Conservation (phyloP, 2,113 vertebrate genomes). For the Atractosteus spatula region DNA sequence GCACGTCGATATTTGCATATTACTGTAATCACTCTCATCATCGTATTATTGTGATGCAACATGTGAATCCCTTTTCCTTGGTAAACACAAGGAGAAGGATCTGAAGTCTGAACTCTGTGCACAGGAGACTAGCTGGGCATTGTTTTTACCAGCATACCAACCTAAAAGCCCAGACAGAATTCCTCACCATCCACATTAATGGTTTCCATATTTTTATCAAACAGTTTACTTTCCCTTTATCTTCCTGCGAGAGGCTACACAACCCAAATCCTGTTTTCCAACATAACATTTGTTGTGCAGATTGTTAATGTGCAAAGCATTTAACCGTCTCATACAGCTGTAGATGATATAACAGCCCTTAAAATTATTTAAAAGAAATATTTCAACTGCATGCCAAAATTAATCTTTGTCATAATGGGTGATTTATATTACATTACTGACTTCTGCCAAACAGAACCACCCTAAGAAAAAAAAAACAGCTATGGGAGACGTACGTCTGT, state of each 20-base stretch:
- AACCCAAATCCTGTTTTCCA: constrained; percentile 20
- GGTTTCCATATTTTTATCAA: constrained; percentile 56
- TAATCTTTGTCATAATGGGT: neutral
- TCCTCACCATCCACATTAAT: constrained; percentile 54
- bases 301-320: neutral
- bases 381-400: constrained; percentile 10
- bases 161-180: constrained; percentile 45
- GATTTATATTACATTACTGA: neutral
- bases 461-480: neutral
- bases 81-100: too few relatives aligned
- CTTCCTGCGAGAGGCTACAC: constrained; percentile 40
- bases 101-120: too few relatives aligned
- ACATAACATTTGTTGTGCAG: constrained; percentile 29
- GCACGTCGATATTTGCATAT: too few relatives aligned
- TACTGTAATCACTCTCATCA: too few relatives aligned
- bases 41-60: too few relatives aligned
- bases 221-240: constrained; percentile 26
- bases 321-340: constrained; percentile 4
- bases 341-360: neutral
- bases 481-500: too few relatives aligned
- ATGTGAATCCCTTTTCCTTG: too few relatives aligned
- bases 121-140: neutral
- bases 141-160: neutral
- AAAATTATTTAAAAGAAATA: constrained; percentile 1
- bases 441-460: neutral